Base-by-base conservation (phyloP, 2,113 vertebrate genomes). In the Nibea albiflora region DNA sequence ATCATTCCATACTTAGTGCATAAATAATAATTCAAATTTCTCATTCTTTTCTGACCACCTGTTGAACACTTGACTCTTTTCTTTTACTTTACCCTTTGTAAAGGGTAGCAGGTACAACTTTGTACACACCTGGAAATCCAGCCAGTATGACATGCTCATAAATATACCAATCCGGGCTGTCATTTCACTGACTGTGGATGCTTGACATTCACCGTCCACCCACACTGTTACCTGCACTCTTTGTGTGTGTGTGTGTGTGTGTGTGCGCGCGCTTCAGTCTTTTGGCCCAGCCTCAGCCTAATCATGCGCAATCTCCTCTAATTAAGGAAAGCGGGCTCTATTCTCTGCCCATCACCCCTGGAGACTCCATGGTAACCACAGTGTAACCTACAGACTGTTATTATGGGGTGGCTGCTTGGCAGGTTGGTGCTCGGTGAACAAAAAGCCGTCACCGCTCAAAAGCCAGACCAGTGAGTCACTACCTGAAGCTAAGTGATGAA, bases 351-450 rank as follows among this genome's bases (percentile, higher is more conserved):
- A 63, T 98, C 94, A 96, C 96, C 96, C 95, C 2, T 93, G 96
- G 97, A 97, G 96, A 97, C 92, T 65, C 96, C 96, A 98, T 99
- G 94, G 96, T 95, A 98, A 98, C 97, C 67, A 84, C 77, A 84
- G 86, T 49, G 8, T 68, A 83, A 90, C 76, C 82, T 77, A 60
- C 78, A 83, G 70, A 78, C 80, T 81, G 56, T 81, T 89, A 93
- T 83, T 82, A 92, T 64, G 56, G 85, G 66, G 44, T 77, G 60
- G 50, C 68, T 47, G 58, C 78, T 78, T 87, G 78, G 76, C 74
- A 85, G 53, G 22, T 24, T 28, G 20, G 52, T 78, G 60, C 77
- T 69, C 57, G 35, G 64, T 22, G 86, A 84, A 82, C 47, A 72
- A 81, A 84, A 56, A 66, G 35, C 47, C 42, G 47, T 75, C 62